Evolutionary conservation across 2,888 invertebrate genomes (phyloP), one percentile per base, ranked within the genome.

Genomic region (Euzophera pinguis): DNA sequence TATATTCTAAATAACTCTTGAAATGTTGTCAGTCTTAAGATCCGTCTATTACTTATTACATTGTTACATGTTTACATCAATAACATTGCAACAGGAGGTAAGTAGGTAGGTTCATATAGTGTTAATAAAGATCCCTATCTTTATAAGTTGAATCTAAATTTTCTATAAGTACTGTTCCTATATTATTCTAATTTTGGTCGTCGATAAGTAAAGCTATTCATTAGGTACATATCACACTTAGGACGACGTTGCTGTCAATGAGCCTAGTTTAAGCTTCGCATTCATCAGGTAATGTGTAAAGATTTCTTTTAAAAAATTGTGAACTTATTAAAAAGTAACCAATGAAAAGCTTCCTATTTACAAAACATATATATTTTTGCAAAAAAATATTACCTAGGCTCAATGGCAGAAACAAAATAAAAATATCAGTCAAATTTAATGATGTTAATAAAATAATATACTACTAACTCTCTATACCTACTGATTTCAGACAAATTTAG

Each of bases 21-120:
- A 66, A 67, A 65, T 55, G 57, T 61, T 62, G 60, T 84, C 84
- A 83, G 83, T 84, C 84, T 85, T 81, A 84, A 84, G 83, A 83
- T 84, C 84, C 79, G 82, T 84, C 81, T 82, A 83, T 84, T 84
- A 84, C 78, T 74, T 60, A 64, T 62, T 65, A 64, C 58, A 42
- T 64, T 61, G 59, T 64, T 63, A 63, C 53, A 54, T 35, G 45
- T 34, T 43, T 37, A 52, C 22, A 22, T 22, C 22, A 22, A 22
- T 5, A 22, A 22, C 22, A 22, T 22, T 22, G 22, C 22, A 22
- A 22, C n/a, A 5, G 22, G 2, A 22, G 22, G 22, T 22, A 22
- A 5, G 22, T 22, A 22, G 22, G 22, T 22, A 22, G 22, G 22
- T 22, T 3, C n/a, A n/a, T n/a, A n/a, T n/a, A n/a, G n/a, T n/a